A percentile compares a stretch with the other conserved stretches of the same genome.
phyloP scores from a whole-genome alignment of 2,113 vertebrate genomes.

The Pungitius pungitius region DNA sequence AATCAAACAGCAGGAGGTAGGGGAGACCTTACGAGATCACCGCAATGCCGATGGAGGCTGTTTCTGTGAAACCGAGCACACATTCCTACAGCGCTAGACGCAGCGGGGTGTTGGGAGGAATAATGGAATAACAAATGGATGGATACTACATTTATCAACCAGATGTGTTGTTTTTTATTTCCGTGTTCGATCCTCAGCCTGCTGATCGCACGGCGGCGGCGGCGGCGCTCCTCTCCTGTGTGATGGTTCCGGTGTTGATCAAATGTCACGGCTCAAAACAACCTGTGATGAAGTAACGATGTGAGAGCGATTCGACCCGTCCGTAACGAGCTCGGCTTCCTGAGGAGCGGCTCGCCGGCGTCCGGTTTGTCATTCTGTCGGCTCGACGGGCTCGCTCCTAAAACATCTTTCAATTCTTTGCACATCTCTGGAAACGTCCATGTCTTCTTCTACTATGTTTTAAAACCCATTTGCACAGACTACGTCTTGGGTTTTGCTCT shows the following conservation, averaged over 20 bases:
- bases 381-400: neutral
- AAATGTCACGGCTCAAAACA: conserved; percentile 20
- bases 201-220: neutral
- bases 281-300: neutral
- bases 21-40: too few relatives aligned
- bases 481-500: neutral
- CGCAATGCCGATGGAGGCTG: too few relatives aligned
- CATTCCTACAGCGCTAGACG: too few relatives aligned
- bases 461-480: neutral
- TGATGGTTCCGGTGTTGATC: conserved; percentile 17
- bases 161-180: too few relatives aligned
- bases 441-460: too few relatives aligned
- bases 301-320: neutral
- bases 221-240: neutral
- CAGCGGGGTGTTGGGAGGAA: too few relatives aligned
- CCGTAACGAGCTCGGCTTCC: neutral
- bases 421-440: neutral
- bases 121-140: too few relatives aligned
- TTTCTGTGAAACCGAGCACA: too few relatives aligned
- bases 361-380: neutral
- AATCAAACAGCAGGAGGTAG: too few relatives aligned
- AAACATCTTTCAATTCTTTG: neutral
- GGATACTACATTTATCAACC: too few relatives aligned
- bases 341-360: neutral
- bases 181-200: too few relatives aligned